Evolutionary conservation across 2,888 invertebrate genomes (phyloP), one percentile per base, ranked within the genome.

Genomic region (Athalia circularis): DNA sequence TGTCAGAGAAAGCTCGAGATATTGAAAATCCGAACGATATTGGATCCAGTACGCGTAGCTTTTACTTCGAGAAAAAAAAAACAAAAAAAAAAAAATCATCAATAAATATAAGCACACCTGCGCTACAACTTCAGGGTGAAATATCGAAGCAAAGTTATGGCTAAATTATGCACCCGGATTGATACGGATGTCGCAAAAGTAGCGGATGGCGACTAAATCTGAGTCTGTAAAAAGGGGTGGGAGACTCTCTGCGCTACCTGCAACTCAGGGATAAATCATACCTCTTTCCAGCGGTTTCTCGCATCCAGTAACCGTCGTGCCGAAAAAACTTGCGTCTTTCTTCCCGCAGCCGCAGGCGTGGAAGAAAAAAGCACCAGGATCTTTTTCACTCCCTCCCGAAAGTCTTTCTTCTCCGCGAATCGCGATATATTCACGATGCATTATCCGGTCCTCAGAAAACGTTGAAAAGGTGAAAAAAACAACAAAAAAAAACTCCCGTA

Each of bases 11-110:
- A 54, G 54, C 48, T 9, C 47, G 29, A 45, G 70, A 72, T 72
- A 72, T 72, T 45, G 70, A 72, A 47, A 72, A 67, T 43, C 67
- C 67, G 57, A 72, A 59, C 13, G 45, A 59, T 72, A 72, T 72
- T 72, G 59, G 59, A 72, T 72, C 47, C 47, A 2, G 29, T 29
- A 29, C 29, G 29, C 29, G 29, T 29, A 29, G 29, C 29, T 29
- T 29, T 29, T 29, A 29, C 29, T 29, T 29, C n/a, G 29, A 29
- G 0, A 29, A 29, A 29, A 29, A 29, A 29, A 29, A 29, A 29
- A 29, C 1, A 29, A 2, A 29, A 29, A 29, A 29, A 29, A 29
- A 29, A 29, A 29, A 29, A 29, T 29, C 29, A 29, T 29, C 29
- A 29, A 29, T 29, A 29, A 29, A 29, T 29, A 29, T 29, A 29